Base-by-base conservation (phyloP, 2,888 invertebrate species). In the Phyllotreta striolata region DNA sequence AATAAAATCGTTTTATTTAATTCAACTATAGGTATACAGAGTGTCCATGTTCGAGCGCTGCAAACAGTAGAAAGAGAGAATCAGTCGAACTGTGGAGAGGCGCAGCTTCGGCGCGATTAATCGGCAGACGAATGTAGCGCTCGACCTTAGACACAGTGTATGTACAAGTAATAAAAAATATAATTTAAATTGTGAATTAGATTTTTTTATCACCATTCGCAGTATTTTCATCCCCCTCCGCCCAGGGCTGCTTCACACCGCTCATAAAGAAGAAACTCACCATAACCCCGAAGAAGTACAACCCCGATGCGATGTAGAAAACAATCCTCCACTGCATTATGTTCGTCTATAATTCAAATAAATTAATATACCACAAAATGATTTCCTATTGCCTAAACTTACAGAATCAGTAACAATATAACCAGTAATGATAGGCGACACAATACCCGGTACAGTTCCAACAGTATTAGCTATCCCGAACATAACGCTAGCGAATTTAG, bases 361-460 rank as follows among this genome's bases (percentile, higher is more conserved):
- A 24, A 24, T n/a, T n/a, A n/a, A n/a, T 44, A 56, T 14, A n/a
- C 7, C 12, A 52, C 7, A 46, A 51, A 51, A 55, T 34, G 1
- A 34, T 35, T 34, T 9, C 34, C 3, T n/a, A 49, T 49, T 9
- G n/a, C 3, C 7, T 66, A 44, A 44, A 13, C 7, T 13, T 44
- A 13, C n/a, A 44, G 7, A 44, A 44, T n/a, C 10, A 9, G 8
- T 7, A 44, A 13, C 7, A 44, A 7, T n/a, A n/a, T 41, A 41
- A 41, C 41, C 55, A 9, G 55, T 56, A 37, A 90, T 87, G 62
- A 88, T 81, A 0, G 93, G 93, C 0, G 93, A 92, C 0, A 91
- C 82, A 59, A 93, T 91, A 10, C 93, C 93, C 0, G 93, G 92
- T 58, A 93, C 83, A 0, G 93, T 92, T 0, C 92, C 93, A 6